These are phyloP conservation scores for Propithecus deckenii DNA, from an alignment of 2,797 vertebrate genomes.

Conservation along the genomic window DNA sequence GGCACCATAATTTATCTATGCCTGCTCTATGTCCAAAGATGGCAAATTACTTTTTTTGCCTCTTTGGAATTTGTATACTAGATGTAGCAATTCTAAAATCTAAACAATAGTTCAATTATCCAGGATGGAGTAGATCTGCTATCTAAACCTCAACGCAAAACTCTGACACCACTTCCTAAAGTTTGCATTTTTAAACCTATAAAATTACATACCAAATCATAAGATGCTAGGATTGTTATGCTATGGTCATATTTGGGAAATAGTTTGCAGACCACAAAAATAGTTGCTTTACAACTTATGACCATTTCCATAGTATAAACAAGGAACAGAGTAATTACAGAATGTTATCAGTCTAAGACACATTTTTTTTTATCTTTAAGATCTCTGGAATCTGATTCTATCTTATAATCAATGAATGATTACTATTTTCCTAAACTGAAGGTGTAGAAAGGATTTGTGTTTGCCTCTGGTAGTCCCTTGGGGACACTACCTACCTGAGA, in stretches of 20 bases:
- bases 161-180: neutral
- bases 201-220: neutral
- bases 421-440: neutral
- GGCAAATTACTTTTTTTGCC: neutral
- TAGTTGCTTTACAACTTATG: neutral
- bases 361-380: neutral
- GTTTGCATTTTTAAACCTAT: slow-evolving; percentile 19
- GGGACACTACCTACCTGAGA: neutral
- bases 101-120: neutral
- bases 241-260: neutral
- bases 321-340: neutral
- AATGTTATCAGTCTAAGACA: neutral
- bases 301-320: neutral
- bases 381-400: neutral
- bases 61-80: slow-evolving; percentile 20
- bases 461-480: neutral
- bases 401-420: neutral
- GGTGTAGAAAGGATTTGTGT: neutral
- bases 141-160: neutral
- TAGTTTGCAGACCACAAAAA: neutral
- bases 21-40: neutral
- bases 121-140: neutral
- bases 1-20: neutral
- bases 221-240: neutral
- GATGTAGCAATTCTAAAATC: slow-evolving; percentile 48